Percentiles rank a stretch among this genome's conserved stretches.
These are phyloP conservation scores for Netelia melanura DNA, from an alignment of 2,888 invertebrate species.

Conservation along the genomic window DNA sequence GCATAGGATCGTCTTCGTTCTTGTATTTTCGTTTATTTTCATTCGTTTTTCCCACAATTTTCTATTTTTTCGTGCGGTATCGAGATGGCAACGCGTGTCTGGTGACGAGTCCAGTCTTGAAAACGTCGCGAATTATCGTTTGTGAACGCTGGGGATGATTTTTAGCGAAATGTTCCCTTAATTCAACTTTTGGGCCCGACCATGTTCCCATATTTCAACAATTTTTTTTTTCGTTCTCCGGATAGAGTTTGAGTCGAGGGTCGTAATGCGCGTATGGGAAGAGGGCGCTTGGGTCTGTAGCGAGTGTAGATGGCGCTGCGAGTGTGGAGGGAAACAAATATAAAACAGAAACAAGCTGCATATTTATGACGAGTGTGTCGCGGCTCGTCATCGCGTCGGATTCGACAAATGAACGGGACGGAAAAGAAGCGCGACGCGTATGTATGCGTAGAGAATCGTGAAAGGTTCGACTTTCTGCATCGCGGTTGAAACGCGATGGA, in stretches of 20 bases:
- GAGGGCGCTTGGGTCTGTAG: neutral
- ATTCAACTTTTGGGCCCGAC: neutral
- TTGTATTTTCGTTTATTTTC: neutral
- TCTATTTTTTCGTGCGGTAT: too few species aligned
- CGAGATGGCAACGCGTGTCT: too few species aligned
- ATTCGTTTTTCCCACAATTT: too few species aligned
- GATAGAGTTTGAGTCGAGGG: neutral
- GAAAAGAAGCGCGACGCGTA: conserved; percentile 12
- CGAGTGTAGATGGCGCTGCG: neutral
- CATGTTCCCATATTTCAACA: neutral
- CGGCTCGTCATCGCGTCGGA: conserved; percentile 31
- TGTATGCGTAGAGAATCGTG: conserved; percentile 9
- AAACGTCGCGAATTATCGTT: too few species aligned
- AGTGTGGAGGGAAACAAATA: neutral
- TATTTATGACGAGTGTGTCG: conserved; percentile 51
- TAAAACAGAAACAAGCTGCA: conserved; percentile 42
- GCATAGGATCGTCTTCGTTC: neutral
- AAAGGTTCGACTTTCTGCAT: conserved; percentile 34
- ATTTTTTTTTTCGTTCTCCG: neutral
- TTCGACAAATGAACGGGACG: conserved; percentile 34
- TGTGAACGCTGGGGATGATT: neutral
- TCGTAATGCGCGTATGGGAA: neutral
- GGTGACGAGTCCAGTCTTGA: too few species aligned
- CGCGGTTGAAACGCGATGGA: neutral
- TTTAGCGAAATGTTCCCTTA: neutral